Base-by-base conservation (phyloP, 2,113 vertebrate species). In the Myxocyprinus asiaticus region DNA sequence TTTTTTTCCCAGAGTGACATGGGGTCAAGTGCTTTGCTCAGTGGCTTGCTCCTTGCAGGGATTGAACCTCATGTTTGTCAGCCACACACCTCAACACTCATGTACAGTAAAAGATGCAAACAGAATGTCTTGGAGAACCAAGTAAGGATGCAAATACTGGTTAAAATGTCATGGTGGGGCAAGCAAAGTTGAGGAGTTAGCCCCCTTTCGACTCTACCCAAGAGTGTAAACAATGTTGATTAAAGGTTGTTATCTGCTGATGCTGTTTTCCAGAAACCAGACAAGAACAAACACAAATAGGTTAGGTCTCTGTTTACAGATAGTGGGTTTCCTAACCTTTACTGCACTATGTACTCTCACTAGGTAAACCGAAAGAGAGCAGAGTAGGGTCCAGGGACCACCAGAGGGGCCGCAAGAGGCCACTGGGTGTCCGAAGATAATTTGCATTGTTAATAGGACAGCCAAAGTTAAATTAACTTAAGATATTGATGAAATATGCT, bases 251-350 rank as follows among this genome's bases (percentile, higher is more conserved):
- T 14, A 48, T 51, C 56, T 14, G 50, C 33, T 53, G 61, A 64
- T 76, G 55, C 22, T 33, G 22, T 33, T 33, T 33, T 3, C 22
- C 22, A 33, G 77, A 80, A 64, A 44, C 43, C 15, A 74, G 12
- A 17, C 3, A 43, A 66, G 65, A 79, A 67, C 22, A 33, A 33
- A 33, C 71, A 62, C 59, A 66, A 42, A 67, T 7, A 72, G 48
- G 17, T 53, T 67, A 84, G 81, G 74, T 56, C 22, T 6, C 47
- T 53, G 88, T 78, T 33, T 78, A 78, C 66, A 12, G 45, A 12
- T 4, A 42, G 50, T 1, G 22, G 22, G 3, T 33, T 33, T n/a
- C 22, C 43, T 50, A 50, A 78, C 11, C 50, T 11, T 61, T 42
- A 15, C 5, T 67, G 6, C 68, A 48, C n/a, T 50, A 45, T 67